Conservation (phyloP, 1,140 invertebrate species). For the Akabosia matsudoensis region DNA sequence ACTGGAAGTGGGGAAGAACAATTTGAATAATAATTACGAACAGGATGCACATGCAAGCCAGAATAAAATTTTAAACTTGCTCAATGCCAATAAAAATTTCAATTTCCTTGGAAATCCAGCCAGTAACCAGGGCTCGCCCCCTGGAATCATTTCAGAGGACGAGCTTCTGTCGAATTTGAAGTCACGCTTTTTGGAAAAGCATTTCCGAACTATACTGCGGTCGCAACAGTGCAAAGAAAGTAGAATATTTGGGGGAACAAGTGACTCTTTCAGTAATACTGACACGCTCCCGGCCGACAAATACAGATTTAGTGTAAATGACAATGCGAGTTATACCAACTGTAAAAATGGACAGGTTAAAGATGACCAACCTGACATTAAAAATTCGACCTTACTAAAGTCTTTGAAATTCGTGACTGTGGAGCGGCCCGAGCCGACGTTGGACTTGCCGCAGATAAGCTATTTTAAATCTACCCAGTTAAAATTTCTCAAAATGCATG, state of each 20-base stretch:
- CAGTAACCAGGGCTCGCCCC: background rate
- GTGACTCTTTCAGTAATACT: too few relatives aligned
- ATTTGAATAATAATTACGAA: background rate
- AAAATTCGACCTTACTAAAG: background rate
- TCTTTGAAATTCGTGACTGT: background rate
- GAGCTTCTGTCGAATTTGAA: background rate
- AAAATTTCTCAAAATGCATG: conserved; percentile 11
- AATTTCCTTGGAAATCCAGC: background rate
- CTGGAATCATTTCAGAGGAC: background rate
- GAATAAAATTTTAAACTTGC: background rate
- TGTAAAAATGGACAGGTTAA: background rate
- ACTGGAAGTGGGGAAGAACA: background rate
- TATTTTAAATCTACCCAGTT: background rate
- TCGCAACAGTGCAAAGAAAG: background rate
- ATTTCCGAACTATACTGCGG: conserved; percentile 11
- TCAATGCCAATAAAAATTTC: conserved; percentile 4
- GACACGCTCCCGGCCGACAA: too few relatives aligned
- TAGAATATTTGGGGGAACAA: conserved; percentile 3
- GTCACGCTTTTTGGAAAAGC: conserved; percentile 1
- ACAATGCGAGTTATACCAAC: background rate
- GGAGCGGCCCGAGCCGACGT: background rate
- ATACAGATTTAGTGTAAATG: background rate
- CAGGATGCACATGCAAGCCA: background rate
- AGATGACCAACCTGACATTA: background rate
- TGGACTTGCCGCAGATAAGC: background rate